phyloP scores from a whole-genome alignment of 2,113 vertebrate species.

The Henicopernis longicauda region DNA sequence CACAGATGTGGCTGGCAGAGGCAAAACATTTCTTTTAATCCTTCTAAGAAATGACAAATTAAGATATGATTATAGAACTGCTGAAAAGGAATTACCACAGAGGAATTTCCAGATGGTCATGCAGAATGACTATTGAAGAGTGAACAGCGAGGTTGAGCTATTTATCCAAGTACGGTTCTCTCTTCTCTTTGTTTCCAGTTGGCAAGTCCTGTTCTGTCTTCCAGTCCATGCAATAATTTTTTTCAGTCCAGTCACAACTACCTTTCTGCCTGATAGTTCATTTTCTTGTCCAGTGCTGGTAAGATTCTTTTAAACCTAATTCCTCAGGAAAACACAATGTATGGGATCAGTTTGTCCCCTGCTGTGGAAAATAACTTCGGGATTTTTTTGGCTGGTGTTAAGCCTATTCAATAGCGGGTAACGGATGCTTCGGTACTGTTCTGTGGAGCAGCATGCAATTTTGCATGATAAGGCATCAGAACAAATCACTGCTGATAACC shows the following conservation, averaged over 20 bases:
- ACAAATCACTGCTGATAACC: not conserved
- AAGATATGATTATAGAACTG: slow-evolving; percentile 41
- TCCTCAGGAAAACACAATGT: not conserved
- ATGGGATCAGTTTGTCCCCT: not conserved
- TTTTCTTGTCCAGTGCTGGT: not conserved
- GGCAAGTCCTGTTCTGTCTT: not conserved
- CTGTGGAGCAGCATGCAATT: not conserved
- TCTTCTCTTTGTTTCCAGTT: not conserved
- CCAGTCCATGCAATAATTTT: not conserved
- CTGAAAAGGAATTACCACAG: slow-evolving; percentile 34
- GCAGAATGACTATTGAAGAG: slow-evolving; percentile 11
- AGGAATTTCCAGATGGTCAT: slow-evolving; percentile 53
- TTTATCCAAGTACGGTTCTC: not conserved
- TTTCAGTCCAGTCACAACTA: not conserved
- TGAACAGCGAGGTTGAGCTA: slow-evolving; percentile 6
- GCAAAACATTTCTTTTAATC: slow-evolving; percentile 19
- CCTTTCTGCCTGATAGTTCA: not conserved
- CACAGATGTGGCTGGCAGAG: slow-evolving; percentile 32
- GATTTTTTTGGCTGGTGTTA: not conserved
- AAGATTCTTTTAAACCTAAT: not conserved
- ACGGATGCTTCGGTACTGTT: not conserved
- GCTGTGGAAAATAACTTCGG: not conserved
- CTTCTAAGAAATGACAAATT: slow-evolving; percentile 56
- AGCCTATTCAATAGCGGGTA: not conserved
- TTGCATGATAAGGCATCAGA: not conserved